Base-by-base conservation (phyloP, 2,113 vertebrate genomes). In the Rhabdomys dilectus region DNA sequence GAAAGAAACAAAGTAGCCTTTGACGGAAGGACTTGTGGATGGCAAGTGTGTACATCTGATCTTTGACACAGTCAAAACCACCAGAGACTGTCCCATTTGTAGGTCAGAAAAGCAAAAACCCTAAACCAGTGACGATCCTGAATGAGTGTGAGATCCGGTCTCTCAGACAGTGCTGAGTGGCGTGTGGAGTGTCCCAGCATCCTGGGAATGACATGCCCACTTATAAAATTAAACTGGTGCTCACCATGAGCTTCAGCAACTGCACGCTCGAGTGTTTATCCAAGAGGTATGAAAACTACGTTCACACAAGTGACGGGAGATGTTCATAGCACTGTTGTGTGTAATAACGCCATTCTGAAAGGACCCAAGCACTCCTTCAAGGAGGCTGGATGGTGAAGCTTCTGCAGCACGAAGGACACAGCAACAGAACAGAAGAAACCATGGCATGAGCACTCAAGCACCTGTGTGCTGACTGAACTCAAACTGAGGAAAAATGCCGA, bases 401-500 rank as follows among this genome's bases (percentile, higher is more conserved):
- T 0, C 17, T 19, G 0, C 11, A 2, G 21, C 2, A 19, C 0
- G 21, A 36, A 13, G 5, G 3, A 4, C 77, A 7, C 13, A 26
- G 73, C 7, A 3, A 51, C 19, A 0, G 16, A 77, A 19, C n/a
- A 42, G 42, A 48, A 15, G 0, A 21, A 21, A 17, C 45, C 26
- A 0, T 0, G 8, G 4, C 31, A 7, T 11, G 21, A 5, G 6
- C 0, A 0, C 26, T 66, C 36, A 5, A 5, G 70, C 3, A 11
- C 45, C 31, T 0, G 31, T 19, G 36, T 58, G 31, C 19, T 21
- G 34, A 36, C 1, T 4, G 51, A 66, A 11, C 72, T n/a, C 0
- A 36, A 4, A n/a, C 22, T 9, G 29, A 3, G n/a, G 31, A 45
- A 62, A 39, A 29, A 53, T 22, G 51, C 26, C 11, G 16, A 0